Conservation (phyloP, 2,888 invertebrate species). For the Alloplasta piceator region DNA sequence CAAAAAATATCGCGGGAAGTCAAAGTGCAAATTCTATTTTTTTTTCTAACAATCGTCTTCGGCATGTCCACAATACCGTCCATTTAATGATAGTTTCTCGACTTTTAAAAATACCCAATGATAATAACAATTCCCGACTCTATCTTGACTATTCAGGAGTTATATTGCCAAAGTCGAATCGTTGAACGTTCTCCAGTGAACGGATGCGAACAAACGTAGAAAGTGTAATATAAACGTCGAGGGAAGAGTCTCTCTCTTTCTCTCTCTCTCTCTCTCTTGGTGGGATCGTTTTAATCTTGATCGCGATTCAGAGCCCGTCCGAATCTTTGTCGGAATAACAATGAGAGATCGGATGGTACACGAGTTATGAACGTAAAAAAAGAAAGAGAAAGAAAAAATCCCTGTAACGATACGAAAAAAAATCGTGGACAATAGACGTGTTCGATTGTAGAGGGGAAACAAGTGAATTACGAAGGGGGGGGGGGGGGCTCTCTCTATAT, state of each 20-base stretch:
- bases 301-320: slow-evolving; percentile 50
- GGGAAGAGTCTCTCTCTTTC: background rate
- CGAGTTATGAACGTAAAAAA: slow-evolving; percentile 13
- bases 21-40: too few relatives aligned
- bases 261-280: slow-evolving; percentile 7
- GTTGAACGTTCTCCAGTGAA: slow-evolving; percentile 39
- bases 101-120: too few relatives aligned
- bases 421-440: too few relatives aligned
- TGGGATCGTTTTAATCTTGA: slow-evolving; percentile 57
- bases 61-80: too few relatives aligned
- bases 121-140: too few relatives aligned
- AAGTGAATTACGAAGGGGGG: too few relatives aligned
- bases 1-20: too few relatives aligned
- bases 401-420: slow-evolving; percentile 1
- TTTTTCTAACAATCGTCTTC: too few relatives aligned
- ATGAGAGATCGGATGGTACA: slow-evolving; percentile 36
- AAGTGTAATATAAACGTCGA: slow-evolving; percentile 30
- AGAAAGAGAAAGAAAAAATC: background rate
- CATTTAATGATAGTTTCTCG: too few relatives aligned
- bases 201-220: slow-evolving; percentile 44
- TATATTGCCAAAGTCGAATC: background rate
- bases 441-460: too few relatives aligned
- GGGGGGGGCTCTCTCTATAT: too few relatives aligned
- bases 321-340: slow-evolving; percentile 52
- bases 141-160: background rate